Conservation (phyloP, 1,140 invertebrate genomes). For the Drosophila sucinea region DNA sequence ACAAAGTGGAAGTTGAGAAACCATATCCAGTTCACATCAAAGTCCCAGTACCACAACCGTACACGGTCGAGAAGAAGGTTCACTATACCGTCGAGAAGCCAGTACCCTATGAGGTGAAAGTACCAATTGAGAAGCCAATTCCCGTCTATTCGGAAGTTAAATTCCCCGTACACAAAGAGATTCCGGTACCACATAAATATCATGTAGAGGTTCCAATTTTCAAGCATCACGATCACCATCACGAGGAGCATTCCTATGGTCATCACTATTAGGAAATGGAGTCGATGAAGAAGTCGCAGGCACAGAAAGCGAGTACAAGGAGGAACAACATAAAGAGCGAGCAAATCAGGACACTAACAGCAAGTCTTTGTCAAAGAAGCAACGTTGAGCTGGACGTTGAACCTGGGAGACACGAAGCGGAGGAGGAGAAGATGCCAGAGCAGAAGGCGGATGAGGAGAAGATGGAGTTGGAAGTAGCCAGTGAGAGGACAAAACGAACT, state of each 20-base stretch:
- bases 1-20: slow-evolving; percentile 90
- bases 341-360: slow-evolving; percentile 46
- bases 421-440: slow-evolving; percentile 55
- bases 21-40: slow-evolving; percentile 90
- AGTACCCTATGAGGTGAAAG: slow-evolving; percentile 90
- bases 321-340: slow-evolving; percentile 36
- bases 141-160: slow-evolving; percentile 89
- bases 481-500: slow-evolving; percentile 76
- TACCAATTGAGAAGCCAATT: slow-evolving; percentile 91
- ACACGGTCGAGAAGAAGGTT: slow-evolving; percentile 89
- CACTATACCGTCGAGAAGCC: slow-evolving; percentile 89
- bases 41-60: slow-evolving; percentile 90
- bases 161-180: slow-evolving; percentile 89
- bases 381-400: slow-evolving; percentile 81
- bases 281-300: slow-evolving; percentile 51
- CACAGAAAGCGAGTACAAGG: slow-evolving; percentile 77
- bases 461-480: slow-evolving; percentile 40
- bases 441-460: slow-evolving; percentile 41
- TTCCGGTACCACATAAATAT: slow-evolving; percentile 89
- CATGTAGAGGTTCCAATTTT: slow-evolving; percentile 87
- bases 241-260: slow-evolving; percentile 56
- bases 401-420: slow-evolving; percentile 66
- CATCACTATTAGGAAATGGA: slow-evolving; percentile 47
- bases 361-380: slow-evolving; percentile 59
- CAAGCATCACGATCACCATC: slow-evolving; percentile 81